Percentiles rank a stretch among this genome's conserved stretches.
phyloP scores from a whole-genome alignment of 2,888 invertebrate species.

The Sisyra terminalis region DNA sequence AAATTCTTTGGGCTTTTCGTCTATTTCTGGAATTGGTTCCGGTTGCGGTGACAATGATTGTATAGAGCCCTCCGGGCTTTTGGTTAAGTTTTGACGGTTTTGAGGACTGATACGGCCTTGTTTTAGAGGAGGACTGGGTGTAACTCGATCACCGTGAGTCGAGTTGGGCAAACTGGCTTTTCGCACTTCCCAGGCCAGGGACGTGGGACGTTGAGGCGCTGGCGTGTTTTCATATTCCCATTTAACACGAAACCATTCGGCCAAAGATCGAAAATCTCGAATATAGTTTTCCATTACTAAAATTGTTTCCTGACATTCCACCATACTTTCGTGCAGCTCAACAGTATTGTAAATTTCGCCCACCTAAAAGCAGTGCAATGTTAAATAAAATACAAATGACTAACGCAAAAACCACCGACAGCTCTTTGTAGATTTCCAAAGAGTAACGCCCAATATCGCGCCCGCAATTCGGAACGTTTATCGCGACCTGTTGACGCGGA shows the following conservation, averaged over 20 bases:
- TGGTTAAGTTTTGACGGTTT: neutral
- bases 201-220: conserved; percentile 67
- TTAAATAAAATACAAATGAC: neutral
- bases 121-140: conserved; percentile 31
- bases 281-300: conserved; percentile 88
- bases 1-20: conserved; percentile 5
- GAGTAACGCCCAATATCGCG: conserved; percentile 87
- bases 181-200: conserved; percentile 89
- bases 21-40: conserved; percentile 4
- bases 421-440: conserved; percentile 89
- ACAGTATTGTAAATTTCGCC: conserved; percentile 94
- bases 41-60: conserved; percentile 4
- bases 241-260: conserved; percentile 86
- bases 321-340: conserved; percentile 82
- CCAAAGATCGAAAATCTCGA: conserved; percentile 82
- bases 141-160: conserved; percentile 15
- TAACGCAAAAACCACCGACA: too few species aligned
- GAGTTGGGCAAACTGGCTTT: conserved; percentile 43
- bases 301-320: conserved; percentile 92
- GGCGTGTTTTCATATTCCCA: conserved; percentile 88
- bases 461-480: conserved; percentile 73
- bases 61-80: neutral
- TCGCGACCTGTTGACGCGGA: conserved; percentile 78
- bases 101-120: conserved; percentile 23
- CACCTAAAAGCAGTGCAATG: conserved; percentile 29